A percentile compares a stretch with the other conserved stretches of the same genome.
Evolutionary conservation across 1,140 invertebrate species (phyloP).

Genomic region (Meloidogyne hapla): DNA sequence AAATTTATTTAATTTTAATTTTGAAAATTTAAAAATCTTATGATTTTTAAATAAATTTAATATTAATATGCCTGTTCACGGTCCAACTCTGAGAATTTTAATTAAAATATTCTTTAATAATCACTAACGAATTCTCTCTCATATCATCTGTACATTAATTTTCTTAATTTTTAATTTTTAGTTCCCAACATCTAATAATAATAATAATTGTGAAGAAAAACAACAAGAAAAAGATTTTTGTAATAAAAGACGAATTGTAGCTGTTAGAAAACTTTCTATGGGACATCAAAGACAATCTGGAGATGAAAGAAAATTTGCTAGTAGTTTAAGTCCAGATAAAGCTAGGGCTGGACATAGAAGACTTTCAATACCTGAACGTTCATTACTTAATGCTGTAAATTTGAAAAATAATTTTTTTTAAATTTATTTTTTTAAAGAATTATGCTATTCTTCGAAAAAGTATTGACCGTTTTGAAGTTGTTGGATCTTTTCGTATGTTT

Average conservation of each 20-base stretch:
- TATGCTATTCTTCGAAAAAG: constrained; percentile 48
- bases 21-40: too few relatives aligned
- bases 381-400: constrained; percentile 38
- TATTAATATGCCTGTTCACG: too few relatives aligned
- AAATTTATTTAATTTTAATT: too few relatives aligned
- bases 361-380: constrained; percentile 44
- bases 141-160: too few relatives aligned
- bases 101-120: too few relatives aligned
- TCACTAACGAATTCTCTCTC: too few relatives aligned
- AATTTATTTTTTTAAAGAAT: constrained; percentile 36
- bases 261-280: constrained; percentile 24
- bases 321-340: constrained; percentile 28
- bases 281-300: constrained; percentile 25
- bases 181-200: constrained; percentile 18
- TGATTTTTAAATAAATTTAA: too few relatives aligned
- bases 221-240: constrained; percentile 33
- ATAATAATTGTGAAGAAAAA: background rate
- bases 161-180: constrained; percentile 13
- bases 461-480: constrained; percentile 44
- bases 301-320: constrained; percentile 14
- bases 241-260: constrained; percentile 26
- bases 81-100: too few relatives aligned
- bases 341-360: constrained; percentile 25
- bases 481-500: constrained; percentile 47
- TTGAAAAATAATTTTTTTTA: background rate